Conservation (phyloP, 1,140 invertebrate species). For the Sycobia sp. region DNA sequence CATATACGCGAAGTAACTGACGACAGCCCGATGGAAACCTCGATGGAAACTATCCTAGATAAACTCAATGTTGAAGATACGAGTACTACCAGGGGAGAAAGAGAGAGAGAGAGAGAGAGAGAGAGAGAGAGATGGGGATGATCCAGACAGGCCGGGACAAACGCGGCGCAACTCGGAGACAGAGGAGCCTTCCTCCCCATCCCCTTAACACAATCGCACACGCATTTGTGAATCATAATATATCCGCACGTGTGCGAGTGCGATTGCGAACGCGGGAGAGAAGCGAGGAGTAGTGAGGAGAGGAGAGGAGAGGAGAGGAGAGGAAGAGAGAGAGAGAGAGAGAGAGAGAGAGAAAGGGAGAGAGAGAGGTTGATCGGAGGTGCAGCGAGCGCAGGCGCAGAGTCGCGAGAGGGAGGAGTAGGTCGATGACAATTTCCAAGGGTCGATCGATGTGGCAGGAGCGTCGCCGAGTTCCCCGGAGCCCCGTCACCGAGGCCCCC, state of each 20-base stretch:
- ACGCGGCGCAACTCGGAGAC: too few relatives aligned
- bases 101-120: background rate
- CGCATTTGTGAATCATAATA: conserved; percentile 25
- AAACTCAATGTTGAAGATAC: conserved; percentile 22
- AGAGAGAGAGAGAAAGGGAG: conserved; percentile 1
- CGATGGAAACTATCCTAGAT: conserved; percentile 34
- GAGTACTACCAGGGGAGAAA: background rate
- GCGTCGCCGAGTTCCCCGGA: background rate
- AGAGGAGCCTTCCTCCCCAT: conserved; percentile 17
- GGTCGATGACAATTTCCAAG: conserved; percentile 32
- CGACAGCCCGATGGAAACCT: conserved; percentile 16
- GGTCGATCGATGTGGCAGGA: conserved; percentile 33
- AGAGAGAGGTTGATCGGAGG: background rate
- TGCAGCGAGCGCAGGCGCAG: conserved; percentile 9
- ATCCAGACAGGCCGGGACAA: background rate
- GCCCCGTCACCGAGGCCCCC: background rate
- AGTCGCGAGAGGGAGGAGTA: conserved; percentile 7
- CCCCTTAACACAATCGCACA: conserved; percentile 20
- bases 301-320: background rate
- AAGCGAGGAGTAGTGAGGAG: background rate
- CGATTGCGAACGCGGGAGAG: too few relatives aligned
- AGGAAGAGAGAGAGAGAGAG: background rate
- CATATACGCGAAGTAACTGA: conserved; percentile 1
- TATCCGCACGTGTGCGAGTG: too few relatives aligned
- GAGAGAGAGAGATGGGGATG: background rate